phyloP scores from a whole-genome alignment of 2,888 invertebrate genomes.

The Fragum fragum region DNA sequence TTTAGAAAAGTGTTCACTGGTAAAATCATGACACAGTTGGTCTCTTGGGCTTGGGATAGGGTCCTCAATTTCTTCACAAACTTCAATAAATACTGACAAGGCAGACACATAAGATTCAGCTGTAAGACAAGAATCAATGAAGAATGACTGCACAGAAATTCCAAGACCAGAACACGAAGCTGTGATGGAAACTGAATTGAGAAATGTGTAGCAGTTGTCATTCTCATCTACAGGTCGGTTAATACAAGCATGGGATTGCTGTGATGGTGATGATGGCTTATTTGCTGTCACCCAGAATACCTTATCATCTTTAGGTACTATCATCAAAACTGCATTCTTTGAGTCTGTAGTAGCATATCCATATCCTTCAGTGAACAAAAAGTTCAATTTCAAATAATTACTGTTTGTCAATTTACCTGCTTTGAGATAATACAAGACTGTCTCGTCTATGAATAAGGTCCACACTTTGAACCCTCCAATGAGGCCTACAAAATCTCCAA shows the following conservation, averaged over 20 bases:
- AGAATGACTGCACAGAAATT: slow-evolving; percentile 20
- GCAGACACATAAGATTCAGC: slow-evolving; percentile 59
- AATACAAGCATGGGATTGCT: neutral
- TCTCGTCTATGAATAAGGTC: slow-evolving; percentile 55
- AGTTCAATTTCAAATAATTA: slow-evolving; percentile 40
- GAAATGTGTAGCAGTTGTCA: neutral
- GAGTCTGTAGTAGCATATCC: slow-evolving; percentile 48
- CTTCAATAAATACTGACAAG: slow-evolving; percentile 57
- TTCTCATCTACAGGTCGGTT: neutral
- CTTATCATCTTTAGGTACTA: slow-evolving; percentile 25
- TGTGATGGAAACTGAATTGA: slow-evolving; percentile 21
- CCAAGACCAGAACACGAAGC: slow-evolving; percentile 48
- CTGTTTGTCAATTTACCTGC: slow-evolving; percentile 21
- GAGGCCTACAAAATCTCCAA: slow-evolving; percentile 47
- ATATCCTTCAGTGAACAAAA: slow-evolving; percentile 54
- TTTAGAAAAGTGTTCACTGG: slow-evolving; percentile 51
- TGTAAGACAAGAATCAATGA: slow-evolving; percentile 42
- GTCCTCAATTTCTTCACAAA: slow-evolving; percentile 58
- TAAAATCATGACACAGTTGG: slow-evolving; percentile 63
- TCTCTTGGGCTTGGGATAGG: slow-evolving; percentile 57
- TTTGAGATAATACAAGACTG: slow-evolving; percentile 32
- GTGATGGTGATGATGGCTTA: slow-evolving; percentile 25
- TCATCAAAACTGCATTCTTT: slow-evolving; percentile 38
- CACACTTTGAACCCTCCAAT: slow-evolving; percentile 70
- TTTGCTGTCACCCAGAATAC: slow-evolving; percentile 52